Evolutionary conservation across 2,888 invertebrate species (phyloP).

Genomic region (Dolichopus griseipennis): DNA sequence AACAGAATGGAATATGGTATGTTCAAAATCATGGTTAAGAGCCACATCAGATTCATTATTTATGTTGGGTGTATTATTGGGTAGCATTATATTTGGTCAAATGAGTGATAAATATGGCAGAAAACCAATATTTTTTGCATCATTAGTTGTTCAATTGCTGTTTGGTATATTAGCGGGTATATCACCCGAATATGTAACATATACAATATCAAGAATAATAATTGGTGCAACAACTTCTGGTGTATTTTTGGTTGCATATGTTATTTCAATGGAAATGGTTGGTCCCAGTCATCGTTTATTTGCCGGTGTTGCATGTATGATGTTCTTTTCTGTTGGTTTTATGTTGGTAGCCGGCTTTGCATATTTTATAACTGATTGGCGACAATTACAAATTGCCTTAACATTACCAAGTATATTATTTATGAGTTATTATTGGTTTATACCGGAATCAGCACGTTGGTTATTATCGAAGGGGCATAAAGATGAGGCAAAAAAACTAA

Average conservation of each 20-base stretch:
- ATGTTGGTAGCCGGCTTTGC: slow-evolving; percentile 81
- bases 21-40: slow-evolving; percentile 52
- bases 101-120: slow-evolving; percentile 73
- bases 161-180: slow-evolving; percentile 67
- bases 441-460: slow-evolving; percentile 86
- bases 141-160: slow-evolving; percentile 61
- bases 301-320: slow-evolving; percentile 73
- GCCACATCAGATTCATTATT: slow-evolving; percentile 55
- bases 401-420: slow-evolving; percentile 66
- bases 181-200: slow-evolving; percentile 66
- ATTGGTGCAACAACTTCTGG: slow-evolving; percentile 79
- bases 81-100: slow-evolving; percentile 67
- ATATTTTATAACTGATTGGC: slow-evolving; percentile 61
- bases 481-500: slow-evolving; percentile 63
- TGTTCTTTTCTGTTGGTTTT: slow-evolving; percentile 68
- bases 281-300: slow-evolving; percentile 69
- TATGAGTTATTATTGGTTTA: slow-evolving; percentile 74
- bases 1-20: slow-evolving; percentile 63
- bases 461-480: slow-evolving; percentile 72
- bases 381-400: slow-evolving; percentile 67
- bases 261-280: slow-evolving; percentile 71
- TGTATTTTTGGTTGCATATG: slow-evolving; percentile 46
- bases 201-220: slow-evolving; percentile 57
- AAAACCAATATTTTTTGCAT: slow-evolving; percentile 69
- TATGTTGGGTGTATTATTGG: slow-evolving; percentile 76